These are phyloP conservation scores for Hypotaenidia philippensis DNA, from an alignment of 2,797 vertebrate genomes.

Conservation along the genomic window DNA sequence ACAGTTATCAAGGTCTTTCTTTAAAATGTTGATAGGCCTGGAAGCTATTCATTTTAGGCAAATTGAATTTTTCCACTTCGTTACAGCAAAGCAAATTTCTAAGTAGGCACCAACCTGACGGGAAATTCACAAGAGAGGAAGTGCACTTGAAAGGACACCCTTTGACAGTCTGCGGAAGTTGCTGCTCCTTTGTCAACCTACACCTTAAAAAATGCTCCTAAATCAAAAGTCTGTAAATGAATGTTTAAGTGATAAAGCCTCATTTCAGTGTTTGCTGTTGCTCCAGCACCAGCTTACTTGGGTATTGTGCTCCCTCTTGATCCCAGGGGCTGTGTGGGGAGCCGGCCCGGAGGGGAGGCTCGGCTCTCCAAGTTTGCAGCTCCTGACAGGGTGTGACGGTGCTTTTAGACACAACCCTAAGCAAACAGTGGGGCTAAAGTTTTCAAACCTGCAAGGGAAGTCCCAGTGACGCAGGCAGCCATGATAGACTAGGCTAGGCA, in stretches of 20 bases:
- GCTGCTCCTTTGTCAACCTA: background rate
- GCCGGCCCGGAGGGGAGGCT: background rate
- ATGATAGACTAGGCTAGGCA: background rate
- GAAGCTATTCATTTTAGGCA: background rate
- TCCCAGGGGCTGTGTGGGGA: background rate
- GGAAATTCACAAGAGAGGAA: background rate
- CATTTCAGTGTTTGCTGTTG: background rate
- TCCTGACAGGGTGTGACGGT: background rate
- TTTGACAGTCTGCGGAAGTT: background rate
- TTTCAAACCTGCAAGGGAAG: background rate
- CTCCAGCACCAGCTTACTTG: background rate
- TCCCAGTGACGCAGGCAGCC: background rate
- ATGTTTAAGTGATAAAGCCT: background rate
- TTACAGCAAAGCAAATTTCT: background rate
- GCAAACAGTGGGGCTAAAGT: background rate
- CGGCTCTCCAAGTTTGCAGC: fast-evolving
- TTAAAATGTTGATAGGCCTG: background rate
- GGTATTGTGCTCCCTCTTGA: background rate
- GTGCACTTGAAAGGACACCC: background rate
- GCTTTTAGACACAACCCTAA: constrained; percentile 20
- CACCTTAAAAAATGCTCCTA: background rate
- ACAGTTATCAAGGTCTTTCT: background rate
- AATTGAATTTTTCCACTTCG: background rate
- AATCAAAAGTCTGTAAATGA: background rate
- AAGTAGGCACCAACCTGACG: background rate